Evolutionary conservation across 2,113 vertebrate species (phyloP), one percentile per base, ranked within the genome.

Genomic region (Ascaphus truei): DNA sequence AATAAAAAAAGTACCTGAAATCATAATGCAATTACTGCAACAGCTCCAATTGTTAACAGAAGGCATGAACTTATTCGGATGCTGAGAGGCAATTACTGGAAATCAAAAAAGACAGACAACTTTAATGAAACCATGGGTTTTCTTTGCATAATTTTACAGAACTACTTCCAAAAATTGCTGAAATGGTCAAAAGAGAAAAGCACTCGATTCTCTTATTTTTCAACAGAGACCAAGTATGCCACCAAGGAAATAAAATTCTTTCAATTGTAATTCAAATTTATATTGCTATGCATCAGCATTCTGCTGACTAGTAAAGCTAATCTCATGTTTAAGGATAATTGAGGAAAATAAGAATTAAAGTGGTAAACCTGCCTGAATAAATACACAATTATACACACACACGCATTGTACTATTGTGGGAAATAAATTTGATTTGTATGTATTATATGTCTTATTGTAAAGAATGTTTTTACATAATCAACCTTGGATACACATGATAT

Each of bases 1-100:
- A 2, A 5, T 39, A 60, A 26, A n/a, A 39, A 6, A 56, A 20
- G 10, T 60, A 60, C 57, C 34, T 43, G 25, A 41, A 60, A 60
- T 60, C 37, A 60, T 29, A 1, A 22, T 41, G 57, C 57, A 60
- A 60, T 60, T 60, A 60, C 36, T 27, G 22, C 27, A 60, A 60
- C 13, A 27, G 57, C 36, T 60, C 31, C 23, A 43, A n/a, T 39
- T 60, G 41, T 60, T 41, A 26, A 60, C 36, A 55, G 6, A 4
- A 55, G 27, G 31, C 29, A 26, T 60, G 20, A 43, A 41, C 26
- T 29, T 55, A 41, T 43, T 47, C 20, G 41, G 41, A 62, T 65
- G 10, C 4, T 26, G 33, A 10, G 29, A 65, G 13, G 33, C 34
- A 65, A 39, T 65, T 37, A 37, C 33, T 29, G 9, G 48, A 37